Conservation (phyloP, 1,140 invertebrate genomes). For the Pogonomyrmex californicus region DNA sequence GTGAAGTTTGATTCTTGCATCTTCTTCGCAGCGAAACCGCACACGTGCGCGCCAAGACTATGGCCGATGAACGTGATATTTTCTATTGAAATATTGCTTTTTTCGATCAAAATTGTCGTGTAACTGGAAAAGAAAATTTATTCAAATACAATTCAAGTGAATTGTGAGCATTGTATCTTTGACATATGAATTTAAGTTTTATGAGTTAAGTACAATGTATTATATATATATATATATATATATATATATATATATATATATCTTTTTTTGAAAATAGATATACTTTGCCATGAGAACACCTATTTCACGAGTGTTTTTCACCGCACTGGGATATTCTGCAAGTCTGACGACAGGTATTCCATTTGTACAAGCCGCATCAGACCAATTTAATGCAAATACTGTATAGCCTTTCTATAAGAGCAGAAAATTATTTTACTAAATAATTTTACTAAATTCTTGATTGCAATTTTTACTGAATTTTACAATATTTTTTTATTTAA, state of each 20-base stretch:
- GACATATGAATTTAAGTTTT: background rate
- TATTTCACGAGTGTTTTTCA: conserved; percentile 14
- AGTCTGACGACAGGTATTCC: background rate
- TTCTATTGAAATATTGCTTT: background rate
- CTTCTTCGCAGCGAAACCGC: conserved; percentile 29
- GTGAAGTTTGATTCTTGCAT: fast-evolving
- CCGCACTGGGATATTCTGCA: background rate
- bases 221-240: background rate
- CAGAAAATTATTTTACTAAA: background rate
- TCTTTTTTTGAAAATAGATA: background rate
- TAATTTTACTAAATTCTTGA: background rate
- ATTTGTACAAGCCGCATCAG: conserved; percentile 22
- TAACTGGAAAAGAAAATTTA: conserved; percentile 38
- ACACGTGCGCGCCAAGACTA: conserved; percentile 66
- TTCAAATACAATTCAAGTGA: conserved; percentile 11
- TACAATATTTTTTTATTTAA: background rate
- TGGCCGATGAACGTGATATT: conserved; percentile 54
- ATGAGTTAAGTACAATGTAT: background rate
- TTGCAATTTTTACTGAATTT: background rate
- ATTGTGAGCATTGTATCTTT: background rate
- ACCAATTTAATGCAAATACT: conserved; percentile 52
- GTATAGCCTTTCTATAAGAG: conserved; percentile 27
- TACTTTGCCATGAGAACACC: conserved; percentile 52
- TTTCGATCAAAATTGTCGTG: background rate
- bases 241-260: background rate